Evolutionary conservation across 2,797 vertebrate genomes (phyloP), one percentile per base, ranked within the genome.

Genomic region (Erethizon dorsatum): DNA sequence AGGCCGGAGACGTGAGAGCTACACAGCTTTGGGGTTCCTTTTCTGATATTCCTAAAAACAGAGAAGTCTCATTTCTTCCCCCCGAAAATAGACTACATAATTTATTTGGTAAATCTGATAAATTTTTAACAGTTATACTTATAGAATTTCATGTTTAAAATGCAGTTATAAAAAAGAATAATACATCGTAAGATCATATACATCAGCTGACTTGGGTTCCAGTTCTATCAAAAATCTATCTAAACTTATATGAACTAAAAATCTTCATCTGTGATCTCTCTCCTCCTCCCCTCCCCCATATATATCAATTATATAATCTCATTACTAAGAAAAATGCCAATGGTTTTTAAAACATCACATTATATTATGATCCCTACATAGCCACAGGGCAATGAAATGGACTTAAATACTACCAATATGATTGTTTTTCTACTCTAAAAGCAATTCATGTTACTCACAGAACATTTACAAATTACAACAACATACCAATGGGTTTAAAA

Each of bases 111-210:
- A 91, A 83, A 91, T 88, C 17, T 54, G 28, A 78, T 45, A 83
- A 47, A 73, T 47, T 61, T 69, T 73, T 93, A 65, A 84, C 24
- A 92, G 59, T 80, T 87, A 75, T 0, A 50, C 31, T 78, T 80
- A 31, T 13, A 31, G 22, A 93, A 82, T 77, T 86, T 96, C n/a
- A 77, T 37, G 82, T 71, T 67, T 83, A 47, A 91, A 90, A 75
- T 67, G 45, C 20, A 91, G n/a, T 91, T 87, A 83, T 91, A 69
- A 86, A 96, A 41, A 73, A 65, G 9, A 95, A 47, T 83, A 92
- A 92, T 1, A 54, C 22, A 79, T 45, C 24, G 26, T 37, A 92
- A 82, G 28, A 75, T 87, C 75, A 82, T 52, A 57, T 13, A 59
- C 5, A 83, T 59, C 31, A 75, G 57, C 41, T 75, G 56, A 87